Evolutionary conservation across 2,888 invertebrate species (phyloP), one percentile per base, ranked within the genome.

Genomic region (Alloscopus bannaensis): DNA sequence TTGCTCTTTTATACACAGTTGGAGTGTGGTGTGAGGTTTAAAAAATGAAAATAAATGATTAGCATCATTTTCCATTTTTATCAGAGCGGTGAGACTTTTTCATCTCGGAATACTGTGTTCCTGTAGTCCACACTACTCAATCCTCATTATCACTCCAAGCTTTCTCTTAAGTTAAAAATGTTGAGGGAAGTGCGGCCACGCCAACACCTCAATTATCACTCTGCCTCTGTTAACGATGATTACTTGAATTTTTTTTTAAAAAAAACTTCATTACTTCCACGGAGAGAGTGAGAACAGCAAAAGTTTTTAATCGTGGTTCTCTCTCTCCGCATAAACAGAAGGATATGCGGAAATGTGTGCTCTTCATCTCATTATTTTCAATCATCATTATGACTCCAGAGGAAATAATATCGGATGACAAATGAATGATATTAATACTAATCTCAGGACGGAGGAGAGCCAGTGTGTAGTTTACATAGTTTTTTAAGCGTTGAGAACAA

Each of bases 301-400:
- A 65, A 65, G 36, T 65, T 66, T n/a, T 66, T 75, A 75, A 75
- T 66, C 75, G 66, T 60, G 29, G 45, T 66, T 75, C 36, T 16
- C 47, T 22, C 36, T 36, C 13, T 13, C 36, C 36, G 36, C 13
- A 6, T 13, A 36, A n/a, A n/a, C n/a, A n/a, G n/a, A n/a, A n/a
- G n/a, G n/a, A n/a, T n/a, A n/a, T n/a, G n/a, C n/a, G n/a, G n/a
- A 71, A 72, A 72, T 62, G 64, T 60, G 55, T 62, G n/a, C 28
- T 24, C 52, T 62, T 45, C 65, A 64, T 55, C 77, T 60, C 76
- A 76, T 76, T 76, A 76, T 76, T 76, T 76, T 76, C 76, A 76
- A 76, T 76, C 68, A 76, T 75, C 66, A 62, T 76, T 76, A 42
- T 40, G 29, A 60, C 31, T 36, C 72, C 55, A 65, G 52, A 75